Conservation (phyloP, 2,888 invertebrate species). For the Amphipyra berbera region DNA sequence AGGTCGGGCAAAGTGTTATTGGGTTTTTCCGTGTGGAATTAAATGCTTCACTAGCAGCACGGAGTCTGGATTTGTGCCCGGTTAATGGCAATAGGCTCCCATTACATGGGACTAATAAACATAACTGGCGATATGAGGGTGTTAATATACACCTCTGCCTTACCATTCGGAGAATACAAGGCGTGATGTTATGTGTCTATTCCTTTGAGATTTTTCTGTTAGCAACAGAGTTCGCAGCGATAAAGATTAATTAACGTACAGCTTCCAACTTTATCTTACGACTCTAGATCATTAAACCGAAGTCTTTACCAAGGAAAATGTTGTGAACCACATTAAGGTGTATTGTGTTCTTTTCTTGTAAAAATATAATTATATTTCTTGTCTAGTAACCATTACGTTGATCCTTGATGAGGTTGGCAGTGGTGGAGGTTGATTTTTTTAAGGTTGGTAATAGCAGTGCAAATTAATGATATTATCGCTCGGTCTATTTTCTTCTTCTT, state of each 20-base stretch:
- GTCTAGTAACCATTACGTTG: background rate
- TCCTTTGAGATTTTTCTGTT: background rate
- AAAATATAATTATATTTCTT: conserved; percentile 27
- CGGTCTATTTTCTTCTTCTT: too few relatives aligned
- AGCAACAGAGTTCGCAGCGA: background rate
- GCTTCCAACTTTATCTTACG: conserved; percentile 11
- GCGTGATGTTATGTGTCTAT: background rate
- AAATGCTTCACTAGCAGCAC: too few relatives aligned
- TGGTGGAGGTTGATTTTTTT: background rate
- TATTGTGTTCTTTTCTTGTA: conserved; percentile 5
- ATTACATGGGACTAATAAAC: too few relatives aligned
- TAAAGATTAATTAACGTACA: conserved; percentile 15
- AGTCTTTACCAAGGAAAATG: conserved; percentile 20
- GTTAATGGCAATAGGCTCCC: too few relatives aligned
- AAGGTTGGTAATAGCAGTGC: too few relatives aligned
- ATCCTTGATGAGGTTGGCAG: background rate
- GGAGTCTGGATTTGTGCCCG: too few relatives aligned
- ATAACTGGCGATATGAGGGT: too few relatives aligned
- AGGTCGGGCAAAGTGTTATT: too few relatives aligned
- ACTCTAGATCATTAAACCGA: conserved; percentile 25
- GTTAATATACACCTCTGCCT: too few relatives aligned
- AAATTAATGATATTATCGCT: too few relatives aligned
- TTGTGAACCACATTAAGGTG: conserved; percentile 8
- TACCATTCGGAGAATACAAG: too few relatives aligned
- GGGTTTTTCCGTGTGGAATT: too few relatives aligned